Conservation (phyloP, 2,113 vertebrate species). For the Saguinus imperator region DNA sequence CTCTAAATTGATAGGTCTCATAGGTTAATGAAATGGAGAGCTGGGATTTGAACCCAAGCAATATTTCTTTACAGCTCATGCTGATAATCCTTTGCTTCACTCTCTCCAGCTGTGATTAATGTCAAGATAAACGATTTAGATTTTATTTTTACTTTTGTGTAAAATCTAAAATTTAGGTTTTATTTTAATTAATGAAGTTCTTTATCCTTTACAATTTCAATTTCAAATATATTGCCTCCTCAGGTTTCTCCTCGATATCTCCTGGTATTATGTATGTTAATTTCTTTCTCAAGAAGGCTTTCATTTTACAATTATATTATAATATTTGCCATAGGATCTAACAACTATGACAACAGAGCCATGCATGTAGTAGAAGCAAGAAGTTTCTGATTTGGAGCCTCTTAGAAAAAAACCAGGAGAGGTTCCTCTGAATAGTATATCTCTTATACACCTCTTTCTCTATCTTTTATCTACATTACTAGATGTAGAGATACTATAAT, state of each 20-base stretch:
- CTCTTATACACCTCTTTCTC: background rate
- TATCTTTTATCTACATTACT: background rate
- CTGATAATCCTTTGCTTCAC: background rate
- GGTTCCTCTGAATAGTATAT: background rate
- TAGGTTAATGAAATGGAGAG: background rate
- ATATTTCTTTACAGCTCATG: background rate
- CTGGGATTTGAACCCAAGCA: conserved; percentile 15
- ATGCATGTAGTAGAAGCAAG: background rate
- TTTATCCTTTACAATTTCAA: conserved; percentile 20
- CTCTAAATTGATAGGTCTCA: background rate
- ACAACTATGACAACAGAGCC: background rate
- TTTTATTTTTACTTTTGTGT: background rate
- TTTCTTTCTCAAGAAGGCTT: conserved; percentile 34
- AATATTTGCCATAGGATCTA: background rate
- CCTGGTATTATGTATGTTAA: background rate
- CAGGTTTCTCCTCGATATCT: background rate
- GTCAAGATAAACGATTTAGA: background rate
- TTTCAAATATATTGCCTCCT: background rate
- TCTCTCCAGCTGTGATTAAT: background rate
- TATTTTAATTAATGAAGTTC: conserved; percentile 5
- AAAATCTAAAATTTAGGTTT: background rate
- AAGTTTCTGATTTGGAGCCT: background rate
- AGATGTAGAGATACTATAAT: background rate
- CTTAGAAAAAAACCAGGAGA: background rate
- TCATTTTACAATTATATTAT: background rate